phyloP scores from a whole-genome alignment of 2,888 invertebrate genomes.

The Drosophila prostipennis region DNA sequence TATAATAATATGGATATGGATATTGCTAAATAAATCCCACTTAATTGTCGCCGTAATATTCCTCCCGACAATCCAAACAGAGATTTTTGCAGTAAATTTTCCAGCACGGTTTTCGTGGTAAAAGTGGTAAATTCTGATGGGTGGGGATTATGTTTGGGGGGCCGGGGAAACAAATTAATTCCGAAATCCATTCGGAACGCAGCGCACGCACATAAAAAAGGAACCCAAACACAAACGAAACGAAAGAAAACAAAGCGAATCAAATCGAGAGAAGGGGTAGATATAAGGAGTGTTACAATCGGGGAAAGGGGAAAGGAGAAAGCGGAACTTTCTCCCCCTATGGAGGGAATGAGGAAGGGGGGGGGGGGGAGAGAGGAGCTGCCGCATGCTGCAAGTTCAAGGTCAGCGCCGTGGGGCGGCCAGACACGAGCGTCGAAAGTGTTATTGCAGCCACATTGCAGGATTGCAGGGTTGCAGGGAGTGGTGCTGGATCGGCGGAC shows the following conservation, averaged over 20 bases:
- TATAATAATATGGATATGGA: not conserved
- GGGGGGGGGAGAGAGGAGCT: not conserved
- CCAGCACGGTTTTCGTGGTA: not conserved
- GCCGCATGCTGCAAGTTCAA: slow-evolving; percentile 57
- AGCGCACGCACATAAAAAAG: slow-evolving; percentile 41
- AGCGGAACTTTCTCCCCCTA: not conserved
- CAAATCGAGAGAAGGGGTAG: not conserved
- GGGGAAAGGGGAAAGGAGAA: slow-evolving; percentile 9
- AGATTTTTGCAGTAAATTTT: slow-evolving; percentile 6
- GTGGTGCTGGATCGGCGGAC: not conserved
- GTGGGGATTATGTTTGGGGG: slow-evolving; percentile 7
- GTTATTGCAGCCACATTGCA: slow-evolving; percentile 6
- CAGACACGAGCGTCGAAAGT: slow-evolving; percentile 16
- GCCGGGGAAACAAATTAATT: slow-evolving; percentile 49
- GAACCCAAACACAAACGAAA: slow-evolving; percentile 14
- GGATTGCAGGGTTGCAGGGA: not conserved
- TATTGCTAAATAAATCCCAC: not conserved
- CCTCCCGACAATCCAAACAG: not conserved
- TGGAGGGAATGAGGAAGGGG: not conserved
- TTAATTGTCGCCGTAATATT: not conserved
- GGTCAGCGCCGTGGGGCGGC: slow-evolving; percentile 40
- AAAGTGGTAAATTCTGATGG: not conserved
- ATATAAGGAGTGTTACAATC: slow-evolving; percentile 2
- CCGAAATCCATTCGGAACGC: slow-evolving; percentile 47
- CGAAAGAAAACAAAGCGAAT: slow-evolving; percentile 9